These are phyloP conservation scores for Trichechus manatus DNA, from an alignment of 2,113 vertebrate genomes.

Conservation along the genomic window DNA sequence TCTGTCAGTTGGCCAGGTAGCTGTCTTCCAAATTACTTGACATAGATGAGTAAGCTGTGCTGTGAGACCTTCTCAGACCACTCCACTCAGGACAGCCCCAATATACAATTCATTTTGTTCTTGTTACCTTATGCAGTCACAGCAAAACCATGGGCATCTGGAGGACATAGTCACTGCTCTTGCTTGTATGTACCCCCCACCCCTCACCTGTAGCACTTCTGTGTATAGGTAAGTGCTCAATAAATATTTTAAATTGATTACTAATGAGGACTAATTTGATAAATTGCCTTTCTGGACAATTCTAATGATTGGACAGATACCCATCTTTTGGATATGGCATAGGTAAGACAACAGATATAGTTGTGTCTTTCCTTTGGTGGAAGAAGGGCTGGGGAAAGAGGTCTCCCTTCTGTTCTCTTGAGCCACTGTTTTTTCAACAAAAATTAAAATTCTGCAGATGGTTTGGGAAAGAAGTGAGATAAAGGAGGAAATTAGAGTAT, in stretches of 20 bases:
- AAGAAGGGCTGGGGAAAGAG: not conserved
- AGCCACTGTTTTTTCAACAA: not conserved
- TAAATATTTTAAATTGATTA: not conserved
- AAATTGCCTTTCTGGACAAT: not conserved
- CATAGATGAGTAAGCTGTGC: not conserved
- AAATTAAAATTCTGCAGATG: conserved; percentile 29
- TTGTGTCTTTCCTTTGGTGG: not conserved
- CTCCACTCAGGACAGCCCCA: not conserved
- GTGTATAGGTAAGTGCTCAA: not conserved
- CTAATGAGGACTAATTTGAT: not conserved
- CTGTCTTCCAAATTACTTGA: no score
- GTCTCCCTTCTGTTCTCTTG: not conserved
- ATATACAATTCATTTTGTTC: not conserved
- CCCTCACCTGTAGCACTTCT: no score
- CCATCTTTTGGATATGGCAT: not conserved
- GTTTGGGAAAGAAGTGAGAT: not conserved
- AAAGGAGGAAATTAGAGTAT: not conserved
- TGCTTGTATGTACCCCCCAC: no score
- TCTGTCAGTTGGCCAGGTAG: no score
- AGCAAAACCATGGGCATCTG: not conserved
- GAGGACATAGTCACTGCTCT: not conserved
- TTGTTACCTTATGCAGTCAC: not conserved
- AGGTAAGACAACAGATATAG: not conserved
- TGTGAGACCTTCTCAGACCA: not conserved
- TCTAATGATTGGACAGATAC: not conserved